Evolutionary conservation across 2,113 vertebrate species (phyloP), one percentile per base, ranked within the genome.

Genomic region (Syrrhaptes paradoxus): DNA sequence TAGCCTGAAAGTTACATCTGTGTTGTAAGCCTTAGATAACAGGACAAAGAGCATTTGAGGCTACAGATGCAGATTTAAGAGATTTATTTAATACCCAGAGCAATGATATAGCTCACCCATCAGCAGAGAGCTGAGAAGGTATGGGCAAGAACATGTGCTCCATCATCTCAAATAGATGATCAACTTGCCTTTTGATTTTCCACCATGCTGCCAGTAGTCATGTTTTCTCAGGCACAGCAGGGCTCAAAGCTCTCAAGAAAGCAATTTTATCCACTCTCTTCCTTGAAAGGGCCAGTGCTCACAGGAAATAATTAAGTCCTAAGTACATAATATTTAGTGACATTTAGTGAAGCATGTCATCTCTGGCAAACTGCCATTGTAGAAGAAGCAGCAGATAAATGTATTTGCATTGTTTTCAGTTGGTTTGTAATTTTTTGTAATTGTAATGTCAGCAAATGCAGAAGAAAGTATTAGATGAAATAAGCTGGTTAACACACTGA

Each of bases 321-420:
- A 96, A 97, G 74, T 62, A 91, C 87, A 87, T 94, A 94, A 95
- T 74, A 94, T 90, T 96, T 96, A 95, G 89, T 77, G 91, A 97
- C 89, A 93, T 90, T 93, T 93, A 91, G 58, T 67, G 86, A 95
- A 94, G 94, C 85, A 80, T 89, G 70, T 87, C 81, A 85, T 96
- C 87, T 86, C 85, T 88, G 85, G 95, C 91, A 94, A 77, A 57
- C 82, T 88, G 93, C 87, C 90, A 88, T 4, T 6, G 21, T 26
- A 77, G 67, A 77, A 91, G 18, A 83, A 91, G 67, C 11, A 43
- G 66, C 57, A 89, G 72, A 57, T 48, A 86, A 87, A 63, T 70
- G 11, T 59, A 92, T 90, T 92, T 84, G 48, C 48, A 71, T 61
- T 88, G 67, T 88, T 95, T 95, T 91, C 59, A 25, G 46, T 28